Conservation (phyloP, 2,888 invertebrate genomes). For the Tachystola acroxantha region DNA sequence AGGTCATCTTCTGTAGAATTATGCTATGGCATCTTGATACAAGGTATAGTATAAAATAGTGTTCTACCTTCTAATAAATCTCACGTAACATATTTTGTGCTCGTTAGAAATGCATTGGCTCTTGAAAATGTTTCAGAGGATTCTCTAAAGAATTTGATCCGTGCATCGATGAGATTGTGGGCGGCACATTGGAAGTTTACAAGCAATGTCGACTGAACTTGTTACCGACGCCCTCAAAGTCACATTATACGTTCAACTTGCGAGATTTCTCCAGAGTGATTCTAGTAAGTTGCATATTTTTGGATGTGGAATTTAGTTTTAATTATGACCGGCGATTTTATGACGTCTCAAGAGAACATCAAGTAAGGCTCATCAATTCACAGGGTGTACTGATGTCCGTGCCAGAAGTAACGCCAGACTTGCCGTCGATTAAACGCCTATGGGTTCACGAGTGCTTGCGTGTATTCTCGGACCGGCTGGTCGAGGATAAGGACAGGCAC, state of each 20-base stretch:
- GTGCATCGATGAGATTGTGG: conserved; percentile 92
- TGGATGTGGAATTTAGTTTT: background rate
- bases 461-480: conserved; percentile 94
- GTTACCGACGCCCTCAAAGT: conserved; percentile 94
- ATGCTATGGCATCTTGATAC: conserved; percentile 97
- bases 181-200: conserved; percentile 91
- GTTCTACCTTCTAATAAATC: conserved; percentile 3
- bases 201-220: conserved; percentile 89
- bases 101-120: too few species aligned
- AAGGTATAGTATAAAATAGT: conserved; percentile 69
- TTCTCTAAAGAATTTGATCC: conserved; percentile 97
- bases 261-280: conserved; percentile 96
- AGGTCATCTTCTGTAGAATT: conserved; percentile 92
- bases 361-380: background rate
- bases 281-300: conserved; percentile 80
- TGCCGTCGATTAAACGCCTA: conserved; percentile 90
- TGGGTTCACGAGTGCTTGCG: conserved; percentile 97
- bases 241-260: conserved; percentile 96
- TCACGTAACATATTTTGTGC: too few species aligned
- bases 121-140: conserved; percentile 78
- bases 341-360: too few species aligned
- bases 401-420: conserved; percentile 93
- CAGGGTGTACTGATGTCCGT: conserved; percentile 94
- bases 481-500: conserved; percentile 87
- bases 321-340: too few species aligned